These are phyloP conservation scores for Drosophila sechellia DNA, from an alignment of 1,140 invertebrate species.

Conservation along the genomic window DNA sequence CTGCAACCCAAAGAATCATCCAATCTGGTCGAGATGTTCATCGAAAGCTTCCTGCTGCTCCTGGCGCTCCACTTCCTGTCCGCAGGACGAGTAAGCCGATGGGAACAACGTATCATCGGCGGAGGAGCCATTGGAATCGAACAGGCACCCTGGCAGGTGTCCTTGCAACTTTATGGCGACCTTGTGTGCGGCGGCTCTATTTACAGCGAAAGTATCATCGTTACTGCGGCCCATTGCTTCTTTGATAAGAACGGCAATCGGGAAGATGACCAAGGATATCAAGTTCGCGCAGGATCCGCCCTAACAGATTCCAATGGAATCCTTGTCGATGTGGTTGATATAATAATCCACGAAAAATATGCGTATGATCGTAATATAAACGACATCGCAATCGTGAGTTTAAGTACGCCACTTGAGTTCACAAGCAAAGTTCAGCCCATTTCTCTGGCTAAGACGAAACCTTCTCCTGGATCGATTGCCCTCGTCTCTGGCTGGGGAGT, in stretches of 20 bases:
- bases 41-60: background rate
- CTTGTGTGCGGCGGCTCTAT: background rate
- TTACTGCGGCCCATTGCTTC: background rate
- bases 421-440: background rate
- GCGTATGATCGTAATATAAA: no score
- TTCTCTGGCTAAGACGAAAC: background rate
- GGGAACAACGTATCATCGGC: background rate
- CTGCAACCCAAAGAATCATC: background rate
- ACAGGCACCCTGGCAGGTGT: constrained; percentile 4
- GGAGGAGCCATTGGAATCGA: background rate
- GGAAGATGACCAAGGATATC: background rate
- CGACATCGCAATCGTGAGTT: background rate
- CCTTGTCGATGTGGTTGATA: background rate
- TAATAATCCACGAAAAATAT: background rate
- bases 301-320: background rate
- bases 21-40: constrained; percentile 1
- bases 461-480: background rate
- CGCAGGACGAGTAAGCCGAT: background rate
- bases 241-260: no score
- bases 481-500: background rate
- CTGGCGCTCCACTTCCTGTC: background rate
- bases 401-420: background rate
- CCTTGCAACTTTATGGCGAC: background rate
- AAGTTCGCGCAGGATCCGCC: background rate
- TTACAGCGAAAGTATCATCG: constrained; percentile 1